phyloP scores from a whole-genome alignment of 2,797 vertebrate genomes.

The Sylvia borin region DNA sequence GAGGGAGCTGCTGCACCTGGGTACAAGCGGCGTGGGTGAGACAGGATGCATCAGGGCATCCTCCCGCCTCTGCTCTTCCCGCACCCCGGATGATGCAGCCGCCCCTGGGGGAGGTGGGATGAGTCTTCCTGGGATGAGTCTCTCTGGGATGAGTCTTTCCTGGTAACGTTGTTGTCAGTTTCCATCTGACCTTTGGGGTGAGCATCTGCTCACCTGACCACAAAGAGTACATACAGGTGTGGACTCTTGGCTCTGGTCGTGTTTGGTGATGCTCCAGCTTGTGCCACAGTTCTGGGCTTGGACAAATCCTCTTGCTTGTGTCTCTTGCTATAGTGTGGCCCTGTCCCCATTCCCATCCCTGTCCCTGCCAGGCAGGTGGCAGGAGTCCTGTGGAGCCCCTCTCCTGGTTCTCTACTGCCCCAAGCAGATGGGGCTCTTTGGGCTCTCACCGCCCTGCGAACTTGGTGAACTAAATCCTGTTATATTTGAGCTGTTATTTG shows the following conservation, averaged over 20 bases:
- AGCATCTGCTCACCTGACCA: neutral
- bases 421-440: rapidly evolving
- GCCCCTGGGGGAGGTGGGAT: neutral
- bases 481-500: neutral
- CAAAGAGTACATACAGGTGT: rapidly evolving
- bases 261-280: neutral
- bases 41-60: neutral
- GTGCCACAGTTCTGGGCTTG: neutral
- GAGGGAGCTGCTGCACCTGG: rapidly evolving
- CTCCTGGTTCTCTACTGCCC: rapidly evolving
- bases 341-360: neutral
- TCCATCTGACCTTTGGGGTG: neutral
- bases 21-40: rapidly evolving
- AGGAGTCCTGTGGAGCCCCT: neutral
- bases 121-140: neutral
- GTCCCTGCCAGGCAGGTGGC: rapidly evolving
- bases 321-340: neutral
- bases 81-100: neutral
- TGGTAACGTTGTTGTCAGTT: neutral
- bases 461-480: rapidly evolving
- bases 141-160: neutral
- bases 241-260: neutral
- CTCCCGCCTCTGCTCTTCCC: neutral
- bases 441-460: rapidly evolving
- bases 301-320: neutral